phyloP scores from a whole-genome alignment of 2,888 invertebrate genomes.

The Mantis religiosa region DNA sequence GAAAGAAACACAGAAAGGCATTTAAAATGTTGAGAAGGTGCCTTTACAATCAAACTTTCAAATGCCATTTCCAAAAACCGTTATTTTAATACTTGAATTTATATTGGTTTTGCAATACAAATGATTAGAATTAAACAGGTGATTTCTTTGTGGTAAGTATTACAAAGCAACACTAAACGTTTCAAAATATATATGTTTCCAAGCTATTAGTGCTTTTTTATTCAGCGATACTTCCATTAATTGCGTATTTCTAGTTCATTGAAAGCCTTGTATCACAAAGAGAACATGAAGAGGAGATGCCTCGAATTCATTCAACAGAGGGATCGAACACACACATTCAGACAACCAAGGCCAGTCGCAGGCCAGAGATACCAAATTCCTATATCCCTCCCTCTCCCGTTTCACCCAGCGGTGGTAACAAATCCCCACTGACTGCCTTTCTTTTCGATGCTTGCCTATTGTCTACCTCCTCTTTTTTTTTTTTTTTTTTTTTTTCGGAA shows the following conservation, averaged over 20 bases:
- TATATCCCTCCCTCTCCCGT: not conserved
- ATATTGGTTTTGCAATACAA: too few relatives aligned
- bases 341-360: not conserved
- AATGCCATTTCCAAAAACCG: too few relatives aligned
- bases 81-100: too few relatives aligned
- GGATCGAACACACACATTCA: not conserved
- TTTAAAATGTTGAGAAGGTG: too few relatives aligned
- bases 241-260: not conserved
- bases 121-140: too few relatives aligned
- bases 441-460: not conserved
- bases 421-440: not conserved
- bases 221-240: too few relatives aligned
- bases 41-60: too few relatives aligned
- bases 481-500: not conserved
- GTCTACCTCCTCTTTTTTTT: not conserved
- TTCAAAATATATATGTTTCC: too few relatives aligned
- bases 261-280: not conserved
- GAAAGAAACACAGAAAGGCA: too few relatives aligned
- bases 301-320: not conserved
- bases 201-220: too few relatives aligned
- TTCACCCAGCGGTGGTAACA: not conserved
- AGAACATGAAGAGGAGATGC: not conserved
- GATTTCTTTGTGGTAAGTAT: too few relatives aligned
- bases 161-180: too few relatives aligned
- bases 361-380: not conserved